These are phyloP conservation scores for Lophotriccus pileatus DNA, from an alignment of 2,797 vertebrate genomes.

Conservation along the genomic window DNA sequence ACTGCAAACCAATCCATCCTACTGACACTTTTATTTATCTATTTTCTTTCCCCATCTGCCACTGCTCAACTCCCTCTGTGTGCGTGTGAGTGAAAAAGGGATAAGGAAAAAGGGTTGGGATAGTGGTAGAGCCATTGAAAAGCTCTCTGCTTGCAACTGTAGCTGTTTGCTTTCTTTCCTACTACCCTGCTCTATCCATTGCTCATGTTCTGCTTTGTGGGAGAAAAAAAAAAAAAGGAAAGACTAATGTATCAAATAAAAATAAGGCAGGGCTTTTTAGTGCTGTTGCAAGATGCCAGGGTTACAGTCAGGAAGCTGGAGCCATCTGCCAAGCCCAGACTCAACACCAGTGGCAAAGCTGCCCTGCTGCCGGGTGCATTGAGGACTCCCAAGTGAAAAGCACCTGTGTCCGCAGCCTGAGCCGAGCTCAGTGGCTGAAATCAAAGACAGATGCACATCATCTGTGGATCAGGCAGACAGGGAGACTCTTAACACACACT, in stretches of 20 bases:
- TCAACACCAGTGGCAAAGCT: background rate
- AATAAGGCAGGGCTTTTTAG: background rate
- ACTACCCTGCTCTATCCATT: background rate
- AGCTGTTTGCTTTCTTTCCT: background rate
- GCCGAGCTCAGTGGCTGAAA: background rate
- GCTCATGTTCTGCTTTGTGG: background rate
- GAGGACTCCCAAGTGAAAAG: background rate
- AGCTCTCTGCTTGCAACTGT: background rate
- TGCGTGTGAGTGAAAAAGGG: background rate
- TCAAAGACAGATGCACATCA: background rate
- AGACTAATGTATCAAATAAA: background rate
- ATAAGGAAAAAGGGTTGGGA: background rate
- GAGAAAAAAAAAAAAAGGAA: background rate
- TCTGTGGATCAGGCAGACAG: background rate
- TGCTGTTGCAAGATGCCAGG: background rate
- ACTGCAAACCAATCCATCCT: constrained; percentile 35
- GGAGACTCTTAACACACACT: background rate
- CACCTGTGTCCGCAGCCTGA: background rate
- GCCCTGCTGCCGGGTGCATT: background rate
- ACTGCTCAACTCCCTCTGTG: background rate
- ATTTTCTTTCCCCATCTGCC: constrained; percentile 8
- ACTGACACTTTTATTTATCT: constrained; percentile 41
- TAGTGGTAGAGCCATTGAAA: background rate
- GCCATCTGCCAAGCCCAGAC: background rate
- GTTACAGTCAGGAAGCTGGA: background rate